Base-by-base conservation (phyloP, 2,888 invertebrate species). In the Drosophila pegasa region DNA sequence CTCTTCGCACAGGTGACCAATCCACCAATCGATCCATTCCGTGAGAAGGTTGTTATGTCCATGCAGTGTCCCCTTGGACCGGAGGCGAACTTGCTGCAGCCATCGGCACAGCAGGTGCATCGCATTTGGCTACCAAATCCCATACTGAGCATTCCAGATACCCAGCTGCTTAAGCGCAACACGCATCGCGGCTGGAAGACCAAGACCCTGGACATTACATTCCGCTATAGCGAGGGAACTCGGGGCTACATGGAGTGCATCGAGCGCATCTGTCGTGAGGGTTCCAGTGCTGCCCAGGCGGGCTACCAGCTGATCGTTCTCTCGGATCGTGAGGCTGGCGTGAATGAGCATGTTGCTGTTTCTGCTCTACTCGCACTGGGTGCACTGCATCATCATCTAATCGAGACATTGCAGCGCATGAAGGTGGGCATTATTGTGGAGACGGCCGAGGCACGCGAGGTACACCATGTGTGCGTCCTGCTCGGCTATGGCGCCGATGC, bases 1-100 rank as follows among this genome's bases (percentile, higher is more conserved):
- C 94, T 99, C 47, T 99, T 99, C 93, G 99, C 99, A 35, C 99
- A 99, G 94, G 98, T 98, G 82, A 99, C 99, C 84, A 99, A 99
- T 93, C 99, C 99, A 6, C 99, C 99, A 5, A 99, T 99, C 80
- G 99, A 99, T 94, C 99, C 99, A 37, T 99, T 99, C 94, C 94
- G 94, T 86, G 99, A 99, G 93, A 98, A 98, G 93, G 97, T 99
- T 77, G 99, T 99, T 69, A 99, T 99, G 99, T 98, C 99, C 0
- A 93, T 99, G 92, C 95, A 97, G 73, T 99, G 99, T 90, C 99
- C 99, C 0, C 95, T 99, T 88, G 99, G 99, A 0, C 99, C 99
- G 0, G 98, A 98, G 87, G 96, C 96, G 4, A 99, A 99, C 93
- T 96, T 99, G 63, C 93, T 99, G 78, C 95, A 97, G 89, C 99